Evolutionary conservation across 1,140 invertebrate genomes (phyloP), one percentile per base, ranked within the genome.

Genomic region (Drosophila miranda): DNA sequence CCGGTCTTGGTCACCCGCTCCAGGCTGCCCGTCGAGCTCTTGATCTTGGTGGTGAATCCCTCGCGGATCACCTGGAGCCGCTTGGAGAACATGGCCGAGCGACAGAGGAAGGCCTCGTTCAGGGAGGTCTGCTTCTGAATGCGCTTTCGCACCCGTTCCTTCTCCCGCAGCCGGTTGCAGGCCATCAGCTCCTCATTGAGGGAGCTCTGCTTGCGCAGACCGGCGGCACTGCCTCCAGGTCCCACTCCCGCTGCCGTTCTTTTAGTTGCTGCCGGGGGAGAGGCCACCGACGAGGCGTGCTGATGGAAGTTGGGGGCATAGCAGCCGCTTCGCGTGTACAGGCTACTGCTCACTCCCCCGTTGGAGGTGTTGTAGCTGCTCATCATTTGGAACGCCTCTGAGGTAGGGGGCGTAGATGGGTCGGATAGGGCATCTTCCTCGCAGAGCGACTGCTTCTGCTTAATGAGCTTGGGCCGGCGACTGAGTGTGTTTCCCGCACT

Each of bases 151-250:
- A 97, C 93, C 28, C 93, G 93, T 89, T 97, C 96, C 78, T 97
- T 97, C 91, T 97, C 96, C 64, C 94, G 91, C 73, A 97, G 90
- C 64, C 97, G 92, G 78, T 97, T 96, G 13, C 94, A 93, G 1
- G 95, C 96, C 94, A 97, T 97, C 5, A 97, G 91, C 86, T 97
- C 96, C 90, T 98, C 97, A 89, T 97, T 97, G 64, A 98, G 93
- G 1, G 96, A 97, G 60, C 95, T 95, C 84, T 98, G 97, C 82
- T 98, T 97, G 56, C 96, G 93, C 13, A 97, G 55, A 83, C 19
- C 44, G 6, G 11, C 14, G 16, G 48, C 19, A 44, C 26, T 45
- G 41, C 26, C 58, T 19, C 46, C 48, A 5, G 63, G 45, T n/a
- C 21, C 59, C 8, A 5, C 44, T 13, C 21, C 16, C 13, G 8